Percentiles rank a stretch among this genome's conserved stretches.
These are phyloP conservation scores for Scalopus aquaticus DNA, from an alignment of 2,113 vertebrate species.

Conservation along the genomic window DNA sequence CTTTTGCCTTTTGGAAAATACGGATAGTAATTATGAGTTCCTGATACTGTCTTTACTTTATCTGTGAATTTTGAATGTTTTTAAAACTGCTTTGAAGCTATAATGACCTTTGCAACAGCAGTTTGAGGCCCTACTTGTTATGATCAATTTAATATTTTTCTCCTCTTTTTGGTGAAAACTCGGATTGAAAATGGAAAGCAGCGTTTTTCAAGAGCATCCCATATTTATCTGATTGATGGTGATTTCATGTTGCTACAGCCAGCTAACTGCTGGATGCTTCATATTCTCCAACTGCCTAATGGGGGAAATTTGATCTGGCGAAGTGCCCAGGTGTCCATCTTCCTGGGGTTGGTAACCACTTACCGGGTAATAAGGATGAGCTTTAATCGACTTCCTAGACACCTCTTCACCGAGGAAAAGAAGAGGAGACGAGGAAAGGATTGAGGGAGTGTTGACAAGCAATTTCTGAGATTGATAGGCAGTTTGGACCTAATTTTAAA, in stretches of 20 bases:
- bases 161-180: conserved; percentile 22
- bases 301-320: conserved; percentile 48
- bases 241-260: conserved; percentile 56
- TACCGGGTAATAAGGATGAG: not conserved
- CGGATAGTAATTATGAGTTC: not conserved
- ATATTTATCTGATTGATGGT: conserved; percentile 4
- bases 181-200: not conserved
- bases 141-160: not conserved
- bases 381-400: conserved; percentile 65
- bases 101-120: not conserved
- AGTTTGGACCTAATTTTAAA: conserved; percentile 51
- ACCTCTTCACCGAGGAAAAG: not conserved
- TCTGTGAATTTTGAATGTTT: not conserved
- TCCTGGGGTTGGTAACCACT: conserved; percentile 61
- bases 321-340: conserved; percentile 65
- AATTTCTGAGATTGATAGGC: conserved; percentile 2
- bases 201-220: conserved; percentile 38
- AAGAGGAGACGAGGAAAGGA: conserved; percentile 4
- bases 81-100: not conserved
- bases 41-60: not conserved
- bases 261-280: conserved; percentile 48
- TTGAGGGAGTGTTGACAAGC: not conserved
- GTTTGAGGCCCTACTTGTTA: not conserved
- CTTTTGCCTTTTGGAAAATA: not conserved
- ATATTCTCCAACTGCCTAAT: conserved; percentile 20